Evolutionary conservation across 2,113 vertebrate genomes (phyloP), one percentile per base, ranked within the genome.

Genomic region (Phaethon lepturus): DNA sequence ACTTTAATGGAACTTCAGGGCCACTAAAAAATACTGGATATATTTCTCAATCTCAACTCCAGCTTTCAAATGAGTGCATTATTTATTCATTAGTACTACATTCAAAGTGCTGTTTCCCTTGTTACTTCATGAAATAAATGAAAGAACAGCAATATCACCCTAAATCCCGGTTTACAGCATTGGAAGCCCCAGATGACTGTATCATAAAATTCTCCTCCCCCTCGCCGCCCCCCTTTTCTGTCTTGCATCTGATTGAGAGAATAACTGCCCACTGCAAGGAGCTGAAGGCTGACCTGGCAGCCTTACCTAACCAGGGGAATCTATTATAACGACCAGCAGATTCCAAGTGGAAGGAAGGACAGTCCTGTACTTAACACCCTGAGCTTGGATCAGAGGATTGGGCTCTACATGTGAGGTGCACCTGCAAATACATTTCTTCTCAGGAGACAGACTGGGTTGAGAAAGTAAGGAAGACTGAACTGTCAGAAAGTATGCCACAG

Each of bases 1-100:
- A 73, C 26, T 4, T 59, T 94, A 93, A 73, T 50, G 83, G 63
- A 91, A 84, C 68, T 83, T 82, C 33, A 84, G 79, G 44, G 49
- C 73, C 75, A 83, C 93, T 88, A 53, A 77, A 95, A 91, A 75
- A 73, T 50, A 59, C 63, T 31, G 38, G 45, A 92, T 90, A 42
- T 88, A 93, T 93, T 91, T 95, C 40, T 73, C 80, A 84, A 31
- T 96, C 66, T 92, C 64, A 78, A 47, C 63, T 83, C 59, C 59
- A 92, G 85, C 77, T 97, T 97, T 88, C 90, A 96, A 97, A 96
- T 3, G 52, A 77, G 35, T 31, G 33, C 88, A 93, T 97, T 96
- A 97, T 94, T 97, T 97, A 97, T 97, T 98, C 96, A 94, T 97
- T 84, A 96, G 90, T 71, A 88, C 91, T 68, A 90, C 68, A 78